Percentiles rank a stretch among this genome's conserved stretches.
phyloP scores from a whole-genome alignment of 2,888 invertebrate genomes.

The Drosophila koepferae region DNA sequence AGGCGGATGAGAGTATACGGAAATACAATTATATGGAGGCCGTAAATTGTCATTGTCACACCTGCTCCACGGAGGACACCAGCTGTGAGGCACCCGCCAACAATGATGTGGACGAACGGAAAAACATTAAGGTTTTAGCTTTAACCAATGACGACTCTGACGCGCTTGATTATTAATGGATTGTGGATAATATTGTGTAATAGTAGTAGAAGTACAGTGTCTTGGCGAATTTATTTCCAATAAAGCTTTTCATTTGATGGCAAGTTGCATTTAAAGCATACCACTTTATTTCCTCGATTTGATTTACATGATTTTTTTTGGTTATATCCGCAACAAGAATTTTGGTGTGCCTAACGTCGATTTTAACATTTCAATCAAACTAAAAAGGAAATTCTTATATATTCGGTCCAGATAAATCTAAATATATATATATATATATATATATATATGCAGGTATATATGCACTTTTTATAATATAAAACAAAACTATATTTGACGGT shows the following conservation, averaged over 20 bases:
- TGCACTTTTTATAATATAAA: conserved; percentile 63
- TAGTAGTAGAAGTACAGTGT: conserved; percentile 20
- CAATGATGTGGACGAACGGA: conserved; percentile 79
- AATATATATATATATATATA: conserved; percentile 51
- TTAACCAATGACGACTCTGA: conserved; percentile 82
- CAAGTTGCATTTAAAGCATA: conserved; percentile 60
- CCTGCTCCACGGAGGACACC: conserved; percentile 89
- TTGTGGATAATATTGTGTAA: not conserved
- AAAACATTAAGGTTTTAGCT: conserved; percentile 80
- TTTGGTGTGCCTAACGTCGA: conserved; percentile 37
- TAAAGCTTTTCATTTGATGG: conserved; percentile 36
- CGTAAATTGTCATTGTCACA: conserved; percentile 90
- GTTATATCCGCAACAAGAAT: conserved; percentile 37
- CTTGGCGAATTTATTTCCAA: conserved; percentile 26
- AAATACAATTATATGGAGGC: conserved; percentile 93
- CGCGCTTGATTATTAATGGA: conserved; percentile 81
- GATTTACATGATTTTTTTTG: conserved; percentile 24
- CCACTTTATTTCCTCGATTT: conserved; percentile 36
- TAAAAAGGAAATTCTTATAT: conserved; percentile 44
- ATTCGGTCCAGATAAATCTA: conserved; percentile 59
- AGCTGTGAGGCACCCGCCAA: conserved; percentile 89
- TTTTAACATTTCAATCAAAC: conserved; percentile 34
- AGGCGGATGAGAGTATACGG: conserved; percentile 86
- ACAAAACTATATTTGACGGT: conserved; percentile 59
- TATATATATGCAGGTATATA: conserved; percentile 52